Base-by-base conservation (phyloP, 2,888 invertebrate genomes). In the Drosophila cyrtoloma region DNA sequence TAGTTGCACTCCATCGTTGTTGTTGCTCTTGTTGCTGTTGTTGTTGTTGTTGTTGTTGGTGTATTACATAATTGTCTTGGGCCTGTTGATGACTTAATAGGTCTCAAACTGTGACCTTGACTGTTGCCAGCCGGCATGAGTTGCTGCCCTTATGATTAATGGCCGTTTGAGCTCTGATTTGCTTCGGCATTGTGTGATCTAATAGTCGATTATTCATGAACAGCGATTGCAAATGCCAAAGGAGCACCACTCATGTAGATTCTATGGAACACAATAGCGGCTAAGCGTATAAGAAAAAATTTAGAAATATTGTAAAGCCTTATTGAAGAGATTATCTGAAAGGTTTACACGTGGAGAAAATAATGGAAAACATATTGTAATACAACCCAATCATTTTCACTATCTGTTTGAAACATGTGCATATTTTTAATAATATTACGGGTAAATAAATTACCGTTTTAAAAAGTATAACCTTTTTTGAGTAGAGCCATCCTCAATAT, bases 71-170 rank as follows among this genome's bases (percentile, higher is more conserved):
- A 82, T 68, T 81, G 77, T 73, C 65, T 68, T 63, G 60, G 81
- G 55, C 70, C 83, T 79, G 72, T 80, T 68, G 84, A 81, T 81
- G 84, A 84, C 84, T 81, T 81, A 81, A 81, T 84, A 69, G 74
- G 62, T 42, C 74, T 71, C 79, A 63, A 57, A 74, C 74, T 69
- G 70, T 55, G 77, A 47, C 81, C 83, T 73, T 81, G 73, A 83
- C 66, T 67, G 56, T 63, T 66, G 56, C 56, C 14, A 51, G 28
- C 55, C 55, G 14, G 39, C 30, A 16, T 53, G 52, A 42, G 58
- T 32, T 62, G 60, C 62, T 68, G 62, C 35, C 59, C 68, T 71
- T 74, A 58, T 79, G 70, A 82, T 80, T 71, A 63, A 71, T 79
- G 61, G 77, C 47, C 44, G 10, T 62, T 55, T 42, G 52, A 32